phyloP scores from a whole-genome alignment of 2,113 vertebrate species.

The Eira barbara region DNA sequence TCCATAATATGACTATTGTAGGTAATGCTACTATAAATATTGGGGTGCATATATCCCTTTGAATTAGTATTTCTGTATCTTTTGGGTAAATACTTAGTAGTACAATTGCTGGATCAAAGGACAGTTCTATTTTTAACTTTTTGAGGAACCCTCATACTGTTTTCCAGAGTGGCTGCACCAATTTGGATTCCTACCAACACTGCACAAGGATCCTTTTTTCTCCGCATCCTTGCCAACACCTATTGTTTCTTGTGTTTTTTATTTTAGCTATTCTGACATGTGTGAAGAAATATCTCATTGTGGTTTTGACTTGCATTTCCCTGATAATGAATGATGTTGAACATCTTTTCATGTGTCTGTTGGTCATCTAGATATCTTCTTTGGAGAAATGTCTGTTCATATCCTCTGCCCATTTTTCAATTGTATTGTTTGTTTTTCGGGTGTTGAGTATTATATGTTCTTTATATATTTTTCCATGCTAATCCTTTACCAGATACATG shows the following conservation, averaged over 20 bases:
- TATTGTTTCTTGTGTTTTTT: neutral
- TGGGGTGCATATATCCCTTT: neutral
- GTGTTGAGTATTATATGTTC: neutral
- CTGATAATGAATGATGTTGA: neutral
- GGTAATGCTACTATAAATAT: neutral
- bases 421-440: neutral
- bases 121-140: neutral
- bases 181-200: neutral
- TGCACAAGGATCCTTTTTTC: neutral
- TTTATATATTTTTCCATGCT: neutral
- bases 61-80: neutral
- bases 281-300: neutral
- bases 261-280: neutral
- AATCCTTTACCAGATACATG: neutral
- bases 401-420: neutral
- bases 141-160: neutral
- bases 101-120: neutral
- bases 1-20: neutral
- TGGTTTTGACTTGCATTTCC: neutral
- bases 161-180: neutral
- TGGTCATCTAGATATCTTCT: neutral
- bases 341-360: neutral
- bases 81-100: neutral
- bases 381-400: neutral
- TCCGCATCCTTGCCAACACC: neutral